A percentile compares a stretch with the other conserved stretches of the same genome.
phyloP scores from a whole-genome alignment of 2,797 vertebrate genomes.

The Bradypus variegatus region DNA sequence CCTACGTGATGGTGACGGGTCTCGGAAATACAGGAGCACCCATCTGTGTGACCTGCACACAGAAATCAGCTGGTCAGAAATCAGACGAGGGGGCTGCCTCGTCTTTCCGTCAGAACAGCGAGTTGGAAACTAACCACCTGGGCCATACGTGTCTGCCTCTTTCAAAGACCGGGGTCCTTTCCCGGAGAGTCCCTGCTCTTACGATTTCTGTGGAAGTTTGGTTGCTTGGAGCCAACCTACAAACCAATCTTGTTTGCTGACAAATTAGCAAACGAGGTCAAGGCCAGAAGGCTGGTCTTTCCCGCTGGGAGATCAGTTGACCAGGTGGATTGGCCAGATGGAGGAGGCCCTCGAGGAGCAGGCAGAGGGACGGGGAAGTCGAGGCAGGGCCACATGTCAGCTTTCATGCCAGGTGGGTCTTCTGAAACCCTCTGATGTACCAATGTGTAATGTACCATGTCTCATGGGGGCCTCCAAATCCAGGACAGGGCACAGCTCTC shows the following conservation, averaged over 20 bases:
- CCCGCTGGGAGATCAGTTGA: not conserved
- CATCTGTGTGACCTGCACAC: not conserved
- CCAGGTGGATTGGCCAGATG: not conserved
- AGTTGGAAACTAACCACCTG: not conserved
- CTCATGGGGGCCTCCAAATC: not conserved
- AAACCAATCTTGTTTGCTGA: not conserved
- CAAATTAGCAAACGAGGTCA: not conserved
- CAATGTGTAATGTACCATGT: too few species aligned
- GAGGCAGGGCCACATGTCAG: not conserved
- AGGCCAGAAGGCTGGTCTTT: not conserved
- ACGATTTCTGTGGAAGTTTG: slow-evolving; percentile 1
- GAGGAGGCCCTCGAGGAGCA: not conserved
- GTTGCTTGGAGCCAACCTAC: not conserved
- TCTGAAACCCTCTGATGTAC: too few species aligned
- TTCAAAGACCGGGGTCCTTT: slow-evolving; percentile 6
- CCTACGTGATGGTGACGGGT: not conserved
- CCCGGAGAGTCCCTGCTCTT: not conserved
- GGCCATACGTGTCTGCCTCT: not conserved
- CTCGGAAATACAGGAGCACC: not conserved
- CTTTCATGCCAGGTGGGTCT: too few species aligned
- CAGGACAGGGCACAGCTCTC: not conserved
- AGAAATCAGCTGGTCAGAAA: slow-evolving; percentile 16
- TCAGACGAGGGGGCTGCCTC: not conserved
- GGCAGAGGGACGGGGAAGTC: not conserved
- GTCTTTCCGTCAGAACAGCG: not conserved